Conservation (phyloP, 2,888 invertebrate species). For the Parnassius glacialis region DNA sequence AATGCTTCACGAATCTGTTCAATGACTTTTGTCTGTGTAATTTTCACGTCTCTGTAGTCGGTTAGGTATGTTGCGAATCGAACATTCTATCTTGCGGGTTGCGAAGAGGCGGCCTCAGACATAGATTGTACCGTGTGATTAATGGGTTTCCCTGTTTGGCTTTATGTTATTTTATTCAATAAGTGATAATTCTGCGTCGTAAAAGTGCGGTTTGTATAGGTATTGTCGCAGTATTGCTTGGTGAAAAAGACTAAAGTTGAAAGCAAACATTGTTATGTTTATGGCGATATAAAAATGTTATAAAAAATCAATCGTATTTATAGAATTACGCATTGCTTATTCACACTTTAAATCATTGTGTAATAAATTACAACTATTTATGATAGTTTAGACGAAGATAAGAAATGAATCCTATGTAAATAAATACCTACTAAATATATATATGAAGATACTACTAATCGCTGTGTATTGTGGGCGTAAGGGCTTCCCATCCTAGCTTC, state of each 20-base stretch:
- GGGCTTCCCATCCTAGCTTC: no score
- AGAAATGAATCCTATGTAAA: no score
- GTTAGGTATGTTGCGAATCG: conserved; percentile 63
- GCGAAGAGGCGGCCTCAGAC: conserved; percentile 47
- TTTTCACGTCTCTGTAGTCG: conserved; percentile 63
- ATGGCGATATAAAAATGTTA: conserved; percentile 33
- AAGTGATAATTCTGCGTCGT: conserved; percentile 44
- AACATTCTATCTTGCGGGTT: conserved; percentile 67
- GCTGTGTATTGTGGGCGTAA: no score
- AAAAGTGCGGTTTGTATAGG: conserved; percentile 59
- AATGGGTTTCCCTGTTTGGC: conserved; percentile 60
- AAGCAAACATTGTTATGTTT: conserved; percentile 49
- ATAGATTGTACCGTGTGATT: conserved; percentile 63
- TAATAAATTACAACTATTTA: not conserved
- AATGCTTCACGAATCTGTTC: conserved; percentile 56
- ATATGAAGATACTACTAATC: no score
- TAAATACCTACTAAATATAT: no score
- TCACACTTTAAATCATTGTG: not conserved
- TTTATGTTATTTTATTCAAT: conserved; percentile 48
- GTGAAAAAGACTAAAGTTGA: conserved; percentile 44
- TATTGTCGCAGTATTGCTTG: conserved; percentile 46
- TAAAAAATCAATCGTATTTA: not conserved
- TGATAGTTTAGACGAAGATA: no score
- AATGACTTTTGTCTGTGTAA: conserved; percentile 73
- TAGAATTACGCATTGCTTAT: not conserved